These are phyloP conservation scores for Benitochromis conjunctus DNA, from an alignment of 2,113 vertebrate species.

Conservation along the genomic window DNA sequence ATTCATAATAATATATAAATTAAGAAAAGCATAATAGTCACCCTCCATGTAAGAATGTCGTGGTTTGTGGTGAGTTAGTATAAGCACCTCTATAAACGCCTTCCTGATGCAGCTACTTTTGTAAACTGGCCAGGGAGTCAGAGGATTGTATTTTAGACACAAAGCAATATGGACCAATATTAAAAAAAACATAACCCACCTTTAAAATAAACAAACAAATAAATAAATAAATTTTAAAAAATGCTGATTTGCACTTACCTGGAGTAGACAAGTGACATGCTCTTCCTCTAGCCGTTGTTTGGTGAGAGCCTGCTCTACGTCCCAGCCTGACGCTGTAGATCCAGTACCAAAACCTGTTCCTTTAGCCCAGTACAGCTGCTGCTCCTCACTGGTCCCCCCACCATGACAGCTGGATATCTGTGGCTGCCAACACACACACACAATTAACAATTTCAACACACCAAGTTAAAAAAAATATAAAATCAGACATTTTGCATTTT, in stretches of 20 bases:
- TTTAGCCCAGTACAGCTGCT: constrained; percentile 98
- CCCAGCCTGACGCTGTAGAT: constrained; percentile 97
- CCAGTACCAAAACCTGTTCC: constrained; percentile 98
- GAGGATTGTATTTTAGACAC: no score
- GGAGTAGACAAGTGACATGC: constrained; percentile 94
- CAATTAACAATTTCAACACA: background rate
- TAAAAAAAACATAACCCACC: background rate
- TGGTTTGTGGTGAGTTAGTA: no score
- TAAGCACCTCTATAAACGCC: no score
- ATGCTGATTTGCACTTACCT: constrained; percentile 60
- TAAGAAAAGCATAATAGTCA: no score
- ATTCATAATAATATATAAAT: no score
- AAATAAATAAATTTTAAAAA: background rate
- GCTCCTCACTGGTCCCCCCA: constrained; percentile 87
- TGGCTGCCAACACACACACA: constrained; percentile 65
- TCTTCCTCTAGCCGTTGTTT: constrained; percentile 98
- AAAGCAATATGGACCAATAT: background rate
- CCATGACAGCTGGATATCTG: constrained; percentile 89
- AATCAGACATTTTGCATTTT: background rate
- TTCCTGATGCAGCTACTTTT: no score
- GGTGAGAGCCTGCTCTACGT: constrained; percentile 96
- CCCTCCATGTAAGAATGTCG: no score
- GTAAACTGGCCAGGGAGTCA: no score
- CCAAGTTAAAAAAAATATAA: background rate
- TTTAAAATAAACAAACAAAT: background rate